Evolutionary conservation across 2,113 vertebrate species (phyloP).

Genomic region (Aptenodytes patagonicus): DNA sequence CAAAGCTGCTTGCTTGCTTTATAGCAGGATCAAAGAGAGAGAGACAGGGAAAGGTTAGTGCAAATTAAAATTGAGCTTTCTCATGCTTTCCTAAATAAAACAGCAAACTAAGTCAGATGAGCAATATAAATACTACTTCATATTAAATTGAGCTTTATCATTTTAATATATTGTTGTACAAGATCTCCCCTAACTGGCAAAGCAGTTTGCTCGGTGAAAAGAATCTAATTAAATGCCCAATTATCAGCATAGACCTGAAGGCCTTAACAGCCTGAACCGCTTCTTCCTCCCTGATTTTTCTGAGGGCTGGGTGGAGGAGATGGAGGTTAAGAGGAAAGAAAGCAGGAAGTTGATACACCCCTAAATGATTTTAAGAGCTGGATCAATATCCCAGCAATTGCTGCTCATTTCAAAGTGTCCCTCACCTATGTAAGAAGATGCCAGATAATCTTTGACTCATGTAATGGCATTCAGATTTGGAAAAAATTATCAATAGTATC

Average conservation of each 20-base stretch:
- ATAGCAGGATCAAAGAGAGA: constrained; percentile 1
- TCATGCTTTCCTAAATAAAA: constrained; percentile 69
- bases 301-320: background rate
- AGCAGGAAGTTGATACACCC: background rate
- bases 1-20: constrained; percentile 19
- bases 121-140: constrained; percentile 65
- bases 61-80: constrained; percentile 66
- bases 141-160: constrained; percentile 62
- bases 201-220: constrained; percentile 52
- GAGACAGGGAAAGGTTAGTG: constrained; percentile 24
- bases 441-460: background rate
- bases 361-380: background rate
- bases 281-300: background rate
- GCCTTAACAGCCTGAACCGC: background rate
- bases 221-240: constrained; percentile 63
- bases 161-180: constrained; percentile 48
- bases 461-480: constrained; percentile 5
- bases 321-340: background rate
- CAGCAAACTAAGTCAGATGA: constrained; percentile 64
- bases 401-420: background rate
- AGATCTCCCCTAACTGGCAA: constrained; percentile 55
- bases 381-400: background rate
- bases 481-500: background rate
- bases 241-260: constrained; percentile 43
- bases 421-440: background rate